Base-by-base conservation (phyloP, 2,888 invertebrate species). In the Pyrrhosoma nymphula region DNA sequence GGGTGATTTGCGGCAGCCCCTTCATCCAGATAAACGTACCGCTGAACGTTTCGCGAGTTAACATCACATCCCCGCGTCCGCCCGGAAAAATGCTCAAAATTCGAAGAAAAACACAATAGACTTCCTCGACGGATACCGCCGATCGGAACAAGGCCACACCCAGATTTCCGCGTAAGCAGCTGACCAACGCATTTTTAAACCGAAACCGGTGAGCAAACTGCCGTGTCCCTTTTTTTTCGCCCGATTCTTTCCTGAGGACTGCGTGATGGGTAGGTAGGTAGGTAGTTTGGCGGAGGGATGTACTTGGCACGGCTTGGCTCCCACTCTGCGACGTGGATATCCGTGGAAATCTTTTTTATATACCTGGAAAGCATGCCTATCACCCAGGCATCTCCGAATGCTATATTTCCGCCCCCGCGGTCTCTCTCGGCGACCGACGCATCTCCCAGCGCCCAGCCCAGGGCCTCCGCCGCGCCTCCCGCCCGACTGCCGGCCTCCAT, bases 361-460 rank as follows among this genome's bases (percentile, higher is more conserved):
- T 82, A 82, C 82, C 82, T 82, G 82, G 82, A 82, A 82, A 82
- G 16, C 82, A 82, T 35, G 47, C 63, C 93, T 75, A 93, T 93
- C 93, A 10, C 14, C n/a, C 39, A 14, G 56, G 75, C 26, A 93
- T 93, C 93, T 75, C 75, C 16, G 39, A n/a, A 63, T 93, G 63
- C 39, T 63, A 93, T 93, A 93, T 93, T 93, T 93, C 93, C 93
- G 93, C 82, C 82, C 82, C 82, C 82, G 82, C 82, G 60, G 60
- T 30, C 82, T 35, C 14, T 8, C 12, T 82, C 82, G 35, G 60
- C 20, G 60, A 12, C 20, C 4, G 69, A 82, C 30, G 82, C 12
- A 82, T 82, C 30, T 47, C 69, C 93, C 93, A 47, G 69, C 47
- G 4, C 47, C 8, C 47, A 8, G 47, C 47, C 47, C n/a, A n/a